phyloP scores from a whole-genome alignment of 2,888 invertebrate genomes.

The Heterodera filipjevi region DNA sequence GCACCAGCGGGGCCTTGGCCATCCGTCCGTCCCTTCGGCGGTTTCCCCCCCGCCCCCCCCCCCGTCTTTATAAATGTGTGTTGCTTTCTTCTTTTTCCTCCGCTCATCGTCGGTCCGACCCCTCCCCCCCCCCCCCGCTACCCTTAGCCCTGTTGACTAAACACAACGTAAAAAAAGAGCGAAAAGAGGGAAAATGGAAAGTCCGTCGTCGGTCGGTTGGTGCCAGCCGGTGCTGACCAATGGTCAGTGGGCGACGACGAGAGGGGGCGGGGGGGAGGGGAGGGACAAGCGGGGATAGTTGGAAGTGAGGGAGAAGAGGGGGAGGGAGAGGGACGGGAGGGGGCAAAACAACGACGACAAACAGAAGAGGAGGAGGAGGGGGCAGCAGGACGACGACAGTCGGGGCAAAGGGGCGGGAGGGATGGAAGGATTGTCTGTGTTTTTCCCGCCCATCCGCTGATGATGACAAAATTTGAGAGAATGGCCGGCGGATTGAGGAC shows the following conservation, averaged over 20 bases:
- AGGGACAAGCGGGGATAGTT: not conserved
- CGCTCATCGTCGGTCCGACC: not conserved
- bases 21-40: not conserved
- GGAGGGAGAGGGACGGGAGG: not conserved
- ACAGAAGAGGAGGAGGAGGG: not conserved
- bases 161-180: constrained; percentile 26
- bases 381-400: not conserved
- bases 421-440: not conserved
- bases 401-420: not conserved
- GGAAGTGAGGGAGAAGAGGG: not conserved
- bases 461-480: not conserved
- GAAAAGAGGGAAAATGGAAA: constrained; percentile 10
- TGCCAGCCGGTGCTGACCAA: constrained; percentile 32
- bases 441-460: constrained; percentile 12
- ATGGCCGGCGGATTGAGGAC: not conserved
- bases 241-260: constrained; percentile 20
- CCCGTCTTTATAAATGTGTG: constrained; percentile 10
- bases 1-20: constrained; percentile 10
- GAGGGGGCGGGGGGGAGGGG: not conserved
- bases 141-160: not conserved
- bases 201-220: constrained; percentile 7
- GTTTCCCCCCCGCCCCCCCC: not conserved
- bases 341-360: constrained; percentile 19
- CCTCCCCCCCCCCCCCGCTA: not conserved
- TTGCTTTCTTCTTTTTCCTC: constrained; percentile 10